These are phyloP conservation scores for Anodontia alba DNA, from an alignment of 2,888 invertebrate species.

Conservation along the genomic window DNA sequence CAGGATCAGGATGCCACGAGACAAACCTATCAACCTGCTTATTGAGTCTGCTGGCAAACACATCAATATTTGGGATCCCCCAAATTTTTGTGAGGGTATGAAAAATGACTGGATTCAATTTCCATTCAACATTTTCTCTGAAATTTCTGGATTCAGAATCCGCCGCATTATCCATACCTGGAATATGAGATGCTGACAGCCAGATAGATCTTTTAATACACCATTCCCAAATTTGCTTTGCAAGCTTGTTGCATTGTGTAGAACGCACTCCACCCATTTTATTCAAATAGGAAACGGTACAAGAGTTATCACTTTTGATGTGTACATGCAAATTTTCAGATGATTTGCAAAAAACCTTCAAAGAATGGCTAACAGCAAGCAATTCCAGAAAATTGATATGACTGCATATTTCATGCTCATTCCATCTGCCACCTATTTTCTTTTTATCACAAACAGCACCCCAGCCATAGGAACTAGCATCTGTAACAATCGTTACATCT, in stretches of 20 bases:
- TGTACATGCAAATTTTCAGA: background rate
- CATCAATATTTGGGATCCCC: slow-evolving; percentile 30
- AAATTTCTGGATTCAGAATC: background rate
- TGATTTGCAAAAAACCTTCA: background rate
- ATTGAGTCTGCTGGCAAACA: slow-evolving; percentile 39
- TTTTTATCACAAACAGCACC: background rate
- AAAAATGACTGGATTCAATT: slow-evolving; percentile 21
- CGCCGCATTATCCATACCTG: background rate
- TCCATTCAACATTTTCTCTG: slow-evolving; percentile 39
- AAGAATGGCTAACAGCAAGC: background rate
- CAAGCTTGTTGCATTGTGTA: background rate
- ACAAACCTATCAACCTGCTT: slow-evolving; percentile 21
- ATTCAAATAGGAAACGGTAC: background rate
- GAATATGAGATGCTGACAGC: background rate
- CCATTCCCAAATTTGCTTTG: background rate
- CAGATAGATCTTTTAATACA: background rate
- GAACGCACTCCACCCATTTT: background rate
- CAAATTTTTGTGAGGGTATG: background rate
- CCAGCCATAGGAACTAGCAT: background rate
- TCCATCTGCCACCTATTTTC: background rate
- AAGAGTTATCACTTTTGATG: background rate
- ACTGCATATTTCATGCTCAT: background rate
- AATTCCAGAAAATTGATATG: background rate
- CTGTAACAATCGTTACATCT: background rate
- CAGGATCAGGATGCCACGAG: slow-evolving; percentile 34